These are phyloP conservation scores for Melieria omissa DNA, from an alignment of 2,888 invertebrate genomes.

Conservation along the genomic window DNA sequence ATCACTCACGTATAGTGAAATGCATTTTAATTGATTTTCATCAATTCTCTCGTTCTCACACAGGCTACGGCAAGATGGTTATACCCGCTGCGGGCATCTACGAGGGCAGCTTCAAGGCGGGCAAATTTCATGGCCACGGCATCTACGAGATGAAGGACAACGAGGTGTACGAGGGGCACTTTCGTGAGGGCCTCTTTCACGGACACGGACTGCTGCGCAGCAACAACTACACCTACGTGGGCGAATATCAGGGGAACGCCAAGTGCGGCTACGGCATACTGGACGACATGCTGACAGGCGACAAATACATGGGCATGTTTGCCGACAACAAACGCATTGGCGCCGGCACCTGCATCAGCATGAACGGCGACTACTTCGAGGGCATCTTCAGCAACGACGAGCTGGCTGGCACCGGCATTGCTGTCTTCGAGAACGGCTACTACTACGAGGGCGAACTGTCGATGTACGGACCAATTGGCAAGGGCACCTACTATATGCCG, in stretches of 20 bases:
- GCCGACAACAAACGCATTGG: constrained; percentile 86
- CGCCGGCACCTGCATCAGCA: constrained; percentile 85
- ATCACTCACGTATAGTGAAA: neutral
- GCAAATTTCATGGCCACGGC: constrained; percentile 84
- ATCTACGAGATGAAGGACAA: constrained; percentile 76
- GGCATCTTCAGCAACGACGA: constrained; percentile 85
- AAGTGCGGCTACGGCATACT: constrained; percentile 89
- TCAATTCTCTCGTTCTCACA: neutral
- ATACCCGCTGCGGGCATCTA: constrained; percentile 72
- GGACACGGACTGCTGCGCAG: constrained; percentile 87
- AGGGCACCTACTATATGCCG: constrained; percentile 83
- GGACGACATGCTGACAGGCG: constrained; percentile 86
- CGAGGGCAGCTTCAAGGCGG: constrained; percentile 77
- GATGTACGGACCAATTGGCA: constrained; percentile 82
- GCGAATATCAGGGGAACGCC: constrained; percentile 83
- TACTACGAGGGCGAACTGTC: constrained; percentile 91
- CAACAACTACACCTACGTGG: constrained; percentile 88
- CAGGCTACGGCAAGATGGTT: constrained; percentile 65
- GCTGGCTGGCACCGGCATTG: constrained; percentile 84
- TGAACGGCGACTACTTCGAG: constrained; percentile 92
- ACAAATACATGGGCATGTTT: constrained; percentile 93
- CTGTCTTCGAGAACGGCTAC: constrained; percentile 88
- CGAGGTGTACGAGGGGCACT: constrained; percentile 87
- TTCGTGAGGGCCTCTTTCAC: constrained; percentile 84
- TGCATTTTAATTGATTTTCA: no score